These are phyloP conservation scores for Thecophora atra DNA, from an alignment of 2,888 invertebrate species.

Conservation along the genomic window DNA sequence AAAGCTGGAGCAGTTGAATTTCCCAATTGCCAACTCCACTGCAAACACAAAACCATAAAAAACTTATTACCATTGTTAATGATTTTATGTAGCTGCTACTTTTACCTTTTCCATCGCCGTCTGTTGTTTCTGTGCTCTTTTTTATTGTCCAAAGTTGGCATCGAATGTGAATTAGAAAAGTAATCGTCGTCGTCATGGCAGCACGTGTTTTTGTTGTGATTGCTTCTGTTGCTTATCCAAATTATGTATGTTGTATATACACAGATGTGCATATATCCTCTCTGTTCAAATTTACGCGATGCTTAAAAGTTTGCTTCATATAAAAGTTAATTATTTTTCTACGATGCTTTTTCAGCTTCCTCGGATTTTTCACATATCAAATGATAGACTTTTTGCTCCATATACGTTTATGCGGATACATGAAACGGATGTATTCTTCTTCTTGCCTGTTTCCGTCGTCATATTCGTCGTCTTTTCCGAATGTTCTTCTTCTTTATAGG, in stretches of 20 bases:
- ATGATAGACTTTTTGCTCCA: no score
- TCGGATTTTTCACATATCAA: no score
- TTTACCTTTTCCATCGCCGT: no score
- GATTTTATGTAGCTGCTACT: no score
- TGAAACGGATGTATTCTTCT: no score
- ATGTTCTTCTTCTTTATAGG: background rate
- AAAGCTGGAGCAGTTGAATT: slow-evolving; percentile 11
- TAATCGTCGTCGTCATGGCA: background rate
- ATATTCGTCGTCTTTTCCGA: background rate
- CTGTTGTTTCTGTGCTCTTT: no score
- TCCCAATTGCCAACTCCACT: slow-evolving; percentile 27
- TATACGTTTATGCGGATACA: no score
- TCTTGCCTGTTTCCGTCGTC: background rate
- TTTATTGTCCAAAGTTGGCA: slow-evolving; percentile 17
- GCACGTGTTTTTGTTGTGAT: background rate
- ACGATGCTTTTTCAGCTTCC: no score
- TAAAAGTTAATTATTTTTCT: background rate
- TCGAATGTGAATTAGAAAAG: slow-evolving; percentile 38
- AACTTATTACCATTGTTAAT: no score
- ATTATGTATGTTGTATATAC: background rate
- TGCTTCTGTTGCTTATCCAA: background rate
- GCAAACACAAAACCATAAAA: no score
- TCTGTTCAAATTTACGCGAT: background rate
- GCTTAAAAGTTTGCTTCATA: background rate
- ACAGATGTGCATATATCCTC: no score